A percentile compares a stretch with the other conserved stretches of the same genome.
These are phyloP conservation scores for Pardalotus punctatus DNA, from an alignment of 2,113 vertebrate genomes.

Conservation along the genomic window DNA sequence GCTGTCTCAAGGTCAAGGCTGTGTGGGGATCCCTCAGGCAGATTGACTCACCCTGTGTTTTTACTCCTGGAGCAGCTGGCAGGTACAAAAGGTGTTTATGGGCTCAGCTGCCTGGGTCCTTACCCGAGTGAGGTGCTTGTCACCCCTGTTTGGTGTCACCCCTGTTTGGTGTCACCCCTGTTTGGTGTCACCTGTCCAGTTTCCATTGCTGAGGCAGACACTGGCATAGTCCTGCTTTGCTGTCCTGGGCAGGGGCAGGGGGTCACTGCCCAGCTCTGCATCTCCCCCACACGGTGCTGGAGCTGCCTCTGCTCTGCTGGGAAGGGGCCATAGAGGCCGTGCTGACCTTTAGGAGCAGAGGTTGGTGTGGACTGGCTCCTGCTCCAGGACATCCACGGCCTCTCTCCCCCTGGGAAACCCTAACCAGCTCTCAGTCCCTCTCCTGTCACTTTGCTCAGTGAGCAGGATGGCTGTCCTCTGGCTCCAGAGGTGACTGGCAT, in stretches of 20 bases:
- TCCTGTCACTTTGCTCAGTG: background rate
- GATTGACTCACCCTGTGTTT: rapidly evolving
- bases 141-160: background rate
- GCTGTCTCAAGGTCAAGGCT: rapidly evolving
- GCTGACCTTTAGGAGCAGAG: background rate
- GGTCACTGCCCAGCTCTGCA: background rate
- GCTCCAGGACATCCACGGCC: background rate
- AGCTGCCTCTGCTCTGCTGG: background rate
- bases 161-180: background rate
- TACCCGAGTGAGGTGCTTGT: background rate
- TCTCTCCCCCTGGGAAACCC: background rate
- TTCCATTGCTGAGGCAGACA: background rate
- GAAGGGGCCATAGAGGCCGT: background rate
- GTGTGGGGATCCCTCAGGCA: rapidly evolving
- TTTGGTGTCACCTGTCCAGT: background rate
- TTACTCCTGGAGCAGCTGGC: background rate
- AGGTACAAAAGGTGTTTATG: background rate
- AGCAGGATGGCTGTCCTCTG: background rate
- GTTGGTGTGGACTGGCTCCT: background rate
- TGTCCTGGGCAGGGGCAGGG: background rate
- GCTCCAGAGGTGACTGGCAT: background rate
- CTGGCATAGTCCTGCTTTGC: background rate
- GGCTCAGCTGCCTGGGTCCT: background rate
- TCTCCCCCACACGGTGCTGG: rapidly evolving
- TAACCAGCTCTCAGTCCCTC: rapidly evolving